Conservation (phyloP, 1,140 invertebrate species). For the Wasmannia auropunctata region DNA sequence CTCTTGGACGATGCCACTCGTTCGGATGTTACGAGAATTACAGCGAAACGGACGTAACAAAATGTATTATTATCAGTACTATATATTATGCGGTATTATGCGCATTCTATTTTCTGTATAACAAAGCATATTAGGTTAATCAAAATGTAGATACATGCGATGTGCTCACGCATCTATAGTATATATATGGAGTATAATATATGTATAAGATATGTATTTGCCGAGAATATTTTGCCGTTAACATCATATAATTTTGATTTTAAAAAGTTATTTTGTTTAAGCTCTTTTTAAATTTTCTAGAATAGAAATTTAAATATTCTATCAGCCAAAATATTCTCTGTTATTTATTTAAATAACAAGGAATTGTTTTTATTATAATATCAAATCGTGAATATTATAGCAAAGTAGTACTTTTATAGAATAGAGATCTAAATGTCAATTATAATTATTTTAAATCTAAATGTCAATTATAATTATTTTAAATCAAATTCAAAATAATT, state of each 20-base stretch:
- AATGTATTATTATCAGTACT: slow-evolving; percentile 32
- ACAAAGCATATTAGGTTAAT: slow-evolving; percentile 7
- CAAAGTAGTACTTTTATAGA: no score
- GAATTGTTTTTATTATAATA: no score
- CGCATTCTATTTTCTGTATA: background rate
- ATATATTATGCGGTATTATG: no score
- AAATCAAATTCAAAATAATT: background rate
- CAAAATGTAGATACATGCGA: background rate
- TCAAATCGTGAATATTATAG: background rate
- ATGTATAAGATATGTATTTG: background rate
- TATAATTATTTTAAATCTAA: background rate
- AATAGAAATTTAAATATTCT: background rate
- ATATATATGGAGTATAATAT: background rate
- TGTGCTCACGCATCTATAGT: background rate
- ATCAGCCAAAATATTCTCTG: background rate
- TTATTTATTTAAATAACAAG: background rate
- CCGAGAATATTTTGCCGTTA: background rate
- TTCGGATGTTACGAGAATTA: background rate
- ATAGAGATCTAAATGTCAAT: no score
- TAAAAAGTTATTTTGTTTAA: background rate
- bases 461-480: background rate
- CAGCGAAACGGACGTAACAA: background rate
- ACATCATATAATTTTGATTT: background rate
- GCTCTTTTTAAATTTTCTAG: background rate
- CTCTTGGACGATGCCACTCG: background rate